Evolutionary conservation across 2,113 vertebrate genomes (phyloP).

Genomic region (Catagonus wagneri): DNA sequence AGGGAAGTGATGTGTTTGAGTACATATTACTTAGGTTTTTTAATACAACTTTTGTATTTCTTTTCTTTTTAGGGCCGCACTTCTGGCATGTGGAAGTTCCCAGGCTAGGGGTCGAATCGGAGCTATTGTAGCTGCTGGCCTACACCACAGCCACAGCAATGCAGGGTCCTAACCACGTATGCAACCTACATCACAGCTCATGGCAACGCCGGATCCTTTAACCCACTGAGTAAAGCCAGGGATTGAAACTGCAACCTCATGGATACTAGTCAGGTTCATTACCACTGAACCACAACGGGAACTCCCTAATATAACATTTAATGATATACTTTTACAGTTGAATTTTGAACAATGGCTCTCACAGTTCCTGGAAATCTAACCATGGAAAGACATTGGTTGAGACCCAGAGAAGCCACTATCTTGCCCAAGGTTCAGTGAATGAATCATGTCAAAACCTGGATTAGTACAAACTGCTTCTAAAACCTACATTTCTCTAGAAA

Average conservation of each 20-base stretch:
- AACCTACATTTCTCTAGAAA: neutral
- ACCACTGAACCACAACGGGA: too few relatives aligned
- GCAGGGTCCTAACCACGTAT: too few relatives aligned
- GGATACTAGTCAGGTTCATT: too few relatives aligned
- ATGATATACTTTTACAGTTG: neutral
- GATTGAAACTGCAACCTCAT: too few relatives aligned
- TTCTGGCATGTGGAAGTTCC: too few relatives aligned
- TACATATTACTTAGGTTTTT: neutral
- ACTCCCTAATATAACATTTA: neutral
- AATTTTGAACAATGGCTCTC: neutral
- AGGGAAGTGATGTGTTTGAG: neutral
- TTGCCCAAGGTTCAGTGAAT: neutral
- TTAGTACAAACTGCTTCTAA: neutral
- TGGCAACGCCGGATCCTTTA: too few relatives aligned
- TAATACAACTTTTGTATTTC: neutral
- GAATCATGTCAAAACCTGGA: neutral
- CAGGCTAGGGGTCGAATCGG: too few relatives aligned
- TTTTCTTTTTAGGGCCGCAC: too few relatives aligned
- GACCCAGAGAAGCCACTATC: neutral
- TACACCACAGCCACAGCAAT: too few relatives aligned
- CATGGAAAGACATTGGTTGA: neutral
- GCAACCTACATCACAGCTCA: too few relatives aligned
- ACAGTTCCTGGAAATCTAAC: neutral
- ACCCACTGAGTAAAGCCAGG: too few relatives aligned
- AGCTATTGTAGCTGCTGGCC: too few relatives aligned